Evolutionary conservation across 2,888 invertebrate genomes (phyloP).

Genomic region (Globia sparganii): DNA sequence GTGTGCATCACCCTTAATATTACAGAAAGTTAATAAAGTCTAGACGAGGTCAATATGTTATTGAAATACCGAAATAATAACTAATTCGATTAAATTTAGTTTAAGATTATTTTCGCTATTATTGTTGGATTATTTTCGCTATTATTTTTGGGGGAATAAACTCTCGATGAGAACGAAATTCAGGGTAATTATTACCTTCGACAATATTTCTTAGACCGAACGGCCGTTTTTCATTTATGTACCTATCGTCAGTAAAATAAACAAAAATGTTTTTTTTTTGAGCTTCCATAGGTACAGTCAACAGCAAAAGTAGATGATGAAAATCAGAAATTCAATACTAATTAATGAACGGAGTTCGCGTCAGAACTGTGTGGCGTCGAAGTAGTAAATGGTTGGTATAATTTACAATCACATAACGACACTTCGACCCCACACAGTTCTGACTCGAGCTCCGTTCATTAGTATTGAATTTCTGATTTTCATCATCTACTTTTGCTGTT

Average conservation of each 20-base stretch:
- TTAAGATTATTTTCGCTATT: conserved; percentile 27
- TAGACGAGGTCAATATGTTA: conserved; percentile 55
- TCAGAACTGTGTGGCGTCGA: no score
- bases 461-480: no score
- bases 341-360: no score
- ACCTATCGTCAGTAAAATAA: not conserved
- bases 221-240: not conserved
- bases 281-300: not conserved
- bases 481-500: no score
- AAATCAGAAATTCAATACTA: no score
- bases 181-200: conserved; percentile 1
- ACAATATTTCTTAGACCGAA: not conserved
- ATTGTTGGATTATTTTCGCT: conserved; percentile 27
- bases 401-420: no score
- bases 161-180: conserved; percentile 7
- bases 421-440: no score
- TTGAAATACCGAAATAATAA: conserved; percentile 39
- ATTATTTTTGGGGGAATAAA: conserved; percentile 1
- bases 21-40: conserved; percentile 30
- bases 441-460: no score
- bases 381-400: no score
- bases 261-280: not conserved
- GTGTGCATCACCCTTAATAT: conserved; percentile 20
- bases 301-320: no score
- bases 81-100: conserved; percentile 29